phyloP scores from a whole-genome alignment of 2,113 vertebrate genomes.

The Pygoscelis antarcticus region DNA sequence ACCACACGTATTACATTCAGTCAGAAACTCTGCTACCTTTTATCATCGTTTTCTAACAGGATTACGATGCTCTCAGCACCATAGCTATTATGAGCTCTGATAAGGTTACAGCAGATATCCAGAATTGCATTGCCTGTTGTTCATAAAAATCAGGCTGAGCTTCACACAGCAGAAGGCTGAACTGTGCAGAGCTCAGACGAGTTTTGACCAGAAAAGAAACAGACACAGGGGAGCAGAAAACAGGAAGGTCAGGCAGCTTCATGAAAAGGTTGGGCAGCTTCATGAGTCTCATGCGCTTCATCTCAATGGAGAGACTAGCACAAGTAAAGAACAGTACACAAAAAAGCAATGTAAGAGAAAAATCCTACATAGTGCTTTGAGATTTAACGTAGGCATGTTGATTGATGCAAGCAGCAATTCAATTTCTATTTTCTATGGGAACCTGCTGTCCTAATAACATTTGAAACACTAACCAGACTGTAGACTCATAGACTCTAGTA shows the following conservation, averaged over 20 bases:
- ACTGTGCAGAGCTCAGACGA: background rate
- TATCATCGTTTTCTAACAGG: background rate
- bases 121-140: background rate
- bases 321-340: background rate
- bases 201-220: background rate
- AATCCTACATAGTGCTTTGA: background rate
- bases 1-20: background rate
- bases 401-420: background rate
- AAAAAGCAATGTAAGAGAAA: background rate
- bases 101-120: background rate
- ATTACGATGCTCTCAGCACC: background rate
- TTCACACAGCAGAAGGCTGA: background rate
- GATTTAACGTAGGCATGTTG: background rate
- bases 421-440: background rate
- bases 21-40: slow-evolving; percentile 5
- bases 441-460: background rate
- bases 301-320: background rate
- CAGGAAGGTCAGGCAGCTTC: background rate
- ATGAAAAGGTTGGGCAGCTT: background rate
- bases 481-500: background rate
- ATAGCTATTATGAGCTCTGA: background rate
- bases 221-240: background rate
- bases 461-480: background rate
- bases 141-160: background rate
- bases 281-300: background rate